Base-by-base conservation (phyloP, 92 coral and sea anemone species). In the Phymanthus crucifer region DNA sequence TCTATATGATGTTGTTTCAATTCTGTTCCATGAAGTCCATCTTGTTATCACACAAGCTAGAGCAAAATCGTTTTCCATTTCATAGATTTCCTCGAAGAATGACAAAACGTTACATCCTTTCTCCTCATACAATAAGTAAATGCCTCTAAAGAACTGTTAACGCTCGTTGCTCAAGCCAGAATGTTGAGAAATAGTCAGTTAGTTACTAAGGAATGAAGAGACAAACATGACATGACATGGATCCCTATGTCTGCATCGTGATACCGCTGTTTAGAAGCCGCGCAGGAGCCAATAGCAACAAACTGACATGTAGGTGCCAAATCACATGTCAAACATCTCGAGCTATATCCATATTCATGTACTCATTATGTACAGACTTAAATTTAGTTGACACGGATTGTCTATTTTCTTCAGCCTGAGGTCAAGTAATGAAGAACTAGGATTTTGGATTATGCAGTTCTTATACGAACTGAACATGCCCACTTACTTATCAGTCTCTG, bases 141-240 rank as follows among this genome's bases (percentile, higher is more conserved):
- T 61, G 7, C 26, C 68, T 61, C 68, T 18, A 7, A 17, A 61
- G 1, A 61, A 13, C 13, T 29, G 35, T 61, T 61, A 24, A 24
- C 32, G 14, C 29, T 61, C 33, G 10, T 1, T 17, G 29, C n/a
- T 11, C 35, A 61, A 61, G 34, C 1, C 68, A 12, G 29, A 61
- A 29, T 27, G 6, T 61, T 54, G 64, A 54, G 34, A 34, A 61
- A 61, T 61, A 61, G 35, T 61, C 29, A n/a, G 16, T 27, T 61
- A 61, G 68, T 61, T 61, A 61, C 68, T 11, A 61, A 61, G 68
- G 68, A 61, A 61, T 34, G 26, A 61, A 61, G 3, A 27, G 35
- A 12, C 68, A 24, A 61, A 61, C 68, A 24, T 27, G 33, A 24
- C 17, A 24, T 6, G 16, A 54, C 64, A 6, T 11, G 29, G 64